A percentile compares a stretch with the other conserved stretches of the same genome.
Evolutionary conservation across 2,888 invertebrate genomes (phyloP).

Genomic region (Eurytoma adleriae): DNA sequence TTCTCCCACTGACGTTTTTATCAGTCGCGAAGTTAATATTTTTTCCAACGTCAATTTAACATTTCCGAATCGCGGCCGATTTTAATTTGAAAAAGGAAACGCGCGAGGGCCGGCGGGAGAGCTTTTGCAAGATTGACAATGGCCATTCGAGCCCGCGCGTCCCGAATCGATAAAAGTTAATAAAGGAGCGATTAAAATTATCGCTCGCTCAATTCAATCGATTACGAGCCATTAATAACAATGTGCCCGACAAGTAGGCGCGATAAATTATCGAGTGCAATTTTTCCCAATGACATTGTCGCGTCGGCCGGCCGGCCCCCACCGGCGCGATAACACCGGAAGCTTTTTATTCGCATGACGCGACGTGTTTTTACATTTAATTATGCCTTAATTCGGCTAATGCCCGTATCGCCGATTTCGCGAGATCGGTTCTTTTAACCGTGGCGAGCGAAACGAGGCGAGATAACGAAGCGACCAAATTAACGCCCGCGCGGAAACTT

Average conservation of each 20-base stretch:
- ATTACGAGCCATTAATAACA: background rate
- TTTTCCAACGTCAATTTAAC: no score
- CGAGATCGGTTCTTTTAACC: background rate
- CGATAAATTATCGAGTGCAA: conserved; percentile 28
- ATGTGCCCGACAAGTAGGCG: background rate
- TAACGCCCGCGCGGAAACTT: conserved; percentile 32
- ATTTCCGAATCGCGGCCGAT: no score
- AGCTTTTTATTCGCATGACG: background rate
- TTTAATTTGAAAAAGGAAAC: background rate
- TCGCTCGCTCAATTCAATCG: background rate
- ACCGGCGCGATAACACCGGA: background rate
- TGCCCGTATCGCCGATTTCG: conserved; percentile 9
- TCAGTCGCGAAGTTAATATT: no score
- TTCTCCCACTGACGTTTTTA: no score
- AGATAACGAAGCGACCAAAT: conserved; percentile 51
- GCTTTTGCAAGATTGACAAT: background rate
- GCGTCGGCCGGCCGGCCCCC: background rate
- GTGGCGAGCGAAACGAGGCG: conserved; percentile 33
- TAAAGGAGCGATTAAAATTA: conserved; percentile 16
- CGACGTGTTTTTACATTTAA: conserved; percentile 26
- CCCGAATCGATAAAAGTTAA: conserved; percentile 1
- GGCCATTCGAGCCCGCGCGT: background rate
- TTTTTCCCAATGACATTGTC: conserved; percentile 23
- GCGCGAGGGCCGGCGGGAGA: background rate
- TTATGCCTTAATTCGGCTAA: conserved; percentile 41